Conservation (phyloP, 2,113 vertebrate genomes). For the Pseudonaja textilis region DNA sequence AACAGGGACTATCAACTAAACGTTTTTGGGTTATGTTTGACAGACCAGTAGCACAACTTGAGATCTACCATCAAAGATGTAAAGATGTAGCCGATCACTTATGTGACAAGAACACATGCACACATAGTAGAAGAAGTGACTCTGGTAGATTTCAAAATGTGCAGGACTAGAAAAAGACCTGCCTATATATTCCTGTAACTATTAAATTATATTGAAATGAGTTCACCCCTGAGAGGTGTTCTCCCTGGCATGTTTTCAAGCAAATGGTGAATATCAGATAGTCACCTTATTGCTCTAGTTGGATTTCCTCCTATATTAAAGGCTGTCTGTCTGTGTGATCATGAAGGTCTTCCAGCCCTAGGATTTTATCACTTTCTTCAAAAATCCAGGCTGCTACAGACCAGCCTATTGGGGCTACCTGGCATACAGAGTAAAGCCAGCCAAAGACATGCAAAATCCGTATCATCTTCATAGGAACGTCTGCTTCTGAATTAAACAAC, state of each 20-base stretch:
- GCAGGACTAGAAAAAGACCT: background rate
- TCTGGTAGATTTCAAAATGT: background rate
- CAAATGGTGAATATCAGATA: background rate
- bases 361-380: background rate
- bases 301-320: background rate
- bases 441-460: background rate
- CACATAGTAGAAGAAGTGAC: background rate
- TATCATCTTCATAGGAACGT: background rate
- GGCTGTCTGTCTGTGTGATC: background rate
- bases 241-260: background rate
- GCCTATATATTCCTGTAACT: background rate
- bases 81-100: background rate
- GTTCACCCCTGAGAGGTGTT: background rate
- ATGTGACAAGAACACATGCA: background rate
- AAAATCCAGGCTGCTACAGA: background rate
- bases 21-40: background rate
- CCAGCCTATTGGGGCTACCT: background rate
- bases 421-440: background rate
- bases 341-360: background rate
- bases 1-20: background rate
- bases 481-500: background rate
- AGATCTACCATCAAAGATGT: background rate
- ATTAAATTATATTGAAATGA: background rate
- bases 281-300: background rate
- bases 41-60: background rate